Evolutionary conservation across 2,113 vertebrate species (phyloP).

Genomic region (Triplophysa rosa): DNA sequence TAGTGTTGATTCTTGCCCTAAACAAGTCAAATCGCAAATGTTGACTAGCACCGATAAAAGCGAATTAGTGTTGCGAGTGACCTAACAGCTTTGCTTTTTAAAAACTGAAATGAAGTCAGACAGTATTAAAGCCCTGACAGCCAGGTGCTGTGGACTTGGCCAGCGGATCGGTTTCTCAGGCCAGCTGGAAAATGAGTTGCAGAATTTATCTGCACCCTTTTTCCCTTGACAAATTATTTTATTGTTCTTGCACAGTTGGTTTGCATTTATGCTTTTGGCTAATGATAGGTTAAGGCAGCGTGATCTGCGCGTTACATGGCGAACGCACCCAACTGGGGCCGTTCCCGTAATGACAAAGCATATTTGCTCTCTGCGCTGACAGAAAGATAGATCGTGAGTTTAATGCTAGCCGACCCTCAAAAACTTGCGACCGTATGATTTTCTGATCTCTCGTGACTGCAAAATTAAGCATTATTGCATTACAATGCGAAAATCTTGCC

Average conservation of each 20-base stretch:
- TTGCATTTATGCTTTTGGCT: conserved; percentile 72
- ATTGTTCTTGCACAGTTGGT: conserved; percentile 77
- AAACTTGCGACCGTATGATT: background rate
- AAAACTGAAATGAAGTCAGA: conserved; percentile 61
- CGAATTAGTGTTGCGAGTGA: conserved; percentile 61
- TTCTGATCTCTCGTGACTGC: conserved; percentile 9
- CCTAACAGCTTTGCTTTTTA: conserved; percentile 61
- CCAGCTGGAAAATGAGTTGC: conserved; percentile 74
- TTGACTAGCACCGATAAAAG: conserved; percentile 54
- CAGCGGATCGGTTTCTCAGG: conserved; percentile 50
- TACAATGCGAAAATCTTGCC: conserved; percentile 1
- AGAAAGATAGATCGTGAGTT: conserved; percentile 46
- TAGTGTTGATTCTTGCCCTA: conserved; percentile 59
- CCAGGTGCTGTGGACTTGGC: conserved; percentile 73
- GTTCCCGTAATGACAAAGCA: conserved; percentile 60
- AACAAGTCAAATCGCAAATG: conserved; percentile 51
- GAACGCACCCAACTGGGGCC: conserved; percentile 52
- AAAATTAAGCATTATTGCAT: conserved; percentile 24
- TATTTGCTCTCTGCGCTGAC: conserved; percentile 39
- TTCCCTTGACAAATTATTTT: conserved; percentile 78
- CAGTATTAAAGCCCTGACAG: conserved; percentile 58
- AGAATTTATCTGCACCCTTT: conserved; percentile 76
- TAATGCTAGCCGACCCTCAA: conserved; percentile 13
- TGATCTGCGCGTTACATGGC: conserved; percentile 55
- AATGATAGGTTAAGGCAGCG: conserved; percentile 67